Percentiles rank a stretch among this genome's conserved stretches.
Conservation (phyloP, 2,113 vertebrate species). For the Azemiops feae region DNA sequence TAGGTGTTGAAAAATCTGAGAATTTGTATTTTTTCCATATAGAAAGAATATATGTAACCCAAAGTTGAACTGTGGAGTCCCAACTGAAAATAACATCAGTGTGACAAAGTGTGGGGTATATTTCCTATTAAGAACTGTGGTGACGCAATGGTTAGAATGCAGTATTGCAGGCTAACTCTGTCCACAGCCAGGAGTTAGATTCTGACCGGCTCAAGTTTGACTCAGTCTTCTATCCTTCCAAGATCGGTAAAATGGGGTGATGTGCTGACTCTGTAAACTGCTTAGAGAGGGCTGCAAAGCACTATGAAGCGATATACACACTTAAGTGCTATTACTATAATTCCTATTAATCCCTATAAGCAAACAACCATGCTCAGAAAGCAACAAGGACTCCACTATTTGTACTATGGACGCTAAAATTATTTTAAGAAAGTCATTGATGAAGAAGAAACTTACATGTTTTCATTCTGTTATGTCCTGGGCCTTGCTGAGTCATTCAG, state of each 20-base stretch:
- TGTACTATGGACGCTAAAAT: neutral
- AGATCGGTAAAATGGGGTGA: too few species aligned
- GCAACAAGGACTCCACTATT: neutral
- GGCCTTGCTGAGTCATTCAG: too few species aligned
- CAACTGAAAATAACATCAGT: neutral
- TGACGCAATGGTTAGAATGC: too few species aligned
- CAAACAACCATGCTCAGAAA: neutral
- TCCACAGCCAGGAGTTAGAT: too few species aligned
- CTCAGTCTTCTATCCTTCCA: too few species aligned
- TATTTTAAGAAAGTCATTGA: neutral
- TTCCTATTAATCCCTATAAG: neutral
- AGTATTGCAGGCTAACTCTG: too few species aligned
- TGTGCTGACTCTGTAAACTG: too few species aligned
- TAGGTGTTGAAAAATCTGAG: neutral
- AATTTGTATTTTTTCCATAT: neutral
- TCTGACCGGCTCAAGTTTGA: too few species aligned
- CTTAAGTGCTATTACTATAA: too few species aligned
- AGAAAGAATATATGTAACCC: neutral
- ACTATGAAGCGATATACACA: too few species aligned
- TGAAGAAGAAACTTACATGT: neutral
- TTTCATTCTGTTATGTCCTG: too few species aligned
- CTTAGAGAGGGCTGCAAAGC: too few species aligned
- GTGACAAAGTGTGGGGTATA: neutral
- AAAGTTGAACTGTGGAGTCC: neutral
- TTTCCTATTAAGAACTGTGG: neutral